These are phyloP conservation scores for Xylophagus ater DNA, from an alignment of 2,888 invertebrate genomes.

Conservation along the genomic window DNA sequence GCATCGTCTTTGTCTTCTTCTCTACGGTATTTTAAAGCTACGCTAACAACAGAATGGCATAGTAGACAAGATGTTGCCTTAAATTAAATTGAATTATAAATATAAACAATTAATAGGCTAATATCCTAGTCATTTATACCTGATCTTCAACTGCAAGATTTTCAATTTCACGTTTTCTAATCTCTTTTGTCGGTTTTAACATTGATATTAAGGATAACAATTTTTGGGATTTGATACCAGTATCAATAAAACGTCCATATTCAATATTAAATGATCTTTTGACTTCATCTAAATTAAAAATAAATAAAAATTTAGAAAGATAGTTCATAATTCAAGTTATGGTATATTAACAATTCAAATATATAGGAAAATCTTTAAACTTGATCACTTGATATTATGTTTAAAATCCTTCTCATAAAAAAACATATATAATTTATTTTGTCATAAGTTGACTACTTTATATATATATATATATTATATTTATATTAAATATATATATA, in stretches of 20 bases:
- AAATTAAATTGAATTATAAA: neutral
- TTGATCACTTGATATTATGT: neutral
- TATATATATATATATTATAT: no score
- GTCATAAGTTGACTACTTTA: no score
- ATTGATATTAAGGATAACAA: slow-evolving; percentile 24
- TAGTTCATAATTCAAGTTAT: neutral
- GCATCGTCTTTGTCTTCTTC: slow-evolving; percentile 41
- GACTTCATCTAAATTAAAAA: slow-evolving; percentile 21
- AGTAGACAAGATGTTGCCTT: slow-evolving; percentile 27
- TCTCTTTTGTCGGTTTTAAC: slow-evolving; percentile 26
- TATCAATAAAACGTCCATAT: slow-evolving; percentile 25
- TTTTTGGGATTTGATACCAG: slow-evolving; percentile 25
- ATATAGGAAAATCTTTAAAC: no score
- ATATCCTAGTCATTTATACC: slow-evolving; percentile 8
- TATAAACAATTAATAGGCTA: neutral
- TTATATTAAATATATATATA: no score
- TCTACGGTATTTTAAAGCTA: slow-evolving; percentile 34
- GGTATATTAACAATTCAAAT: no score
- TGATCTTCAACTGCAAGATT: slow-evolving; percentile 23
- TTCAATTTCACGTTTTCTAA: slow-evolving; percentile 24
- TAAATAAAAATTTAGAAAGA: neutral
- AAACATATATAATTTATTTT: neutral
- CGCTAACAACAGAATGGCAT: slow-evolving; percentile 26
- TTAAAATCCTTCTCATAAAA: neutral
- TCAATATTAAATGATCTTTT: slow-evolving; percentile 25